These are phyloP conservation scores for Ptychadena robeensis DNA, from an alignment of 2,797 vertebrate genomes.

Conservation along the genomic window DNA sequence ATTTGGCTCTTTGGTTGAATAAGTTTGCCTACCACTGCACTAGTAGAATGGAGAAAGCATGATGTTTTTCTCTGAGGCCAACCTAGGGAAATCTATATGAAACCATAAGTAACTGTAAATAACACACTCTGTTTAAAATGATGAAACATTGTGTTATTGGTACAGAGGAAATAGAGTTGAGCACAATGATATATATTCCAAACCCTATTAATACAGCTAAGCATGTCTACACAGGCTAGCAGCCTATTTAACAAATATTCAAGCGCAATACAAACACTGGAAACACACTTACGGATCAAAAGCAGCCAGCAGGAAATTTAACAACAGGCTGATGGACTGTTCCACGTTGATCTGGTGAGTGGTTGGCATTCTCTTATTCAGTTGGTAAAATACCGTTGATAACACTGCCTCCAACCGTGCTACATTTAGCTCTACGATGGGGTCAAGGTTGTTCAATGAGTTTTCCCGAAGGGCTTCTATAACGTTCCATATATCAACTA, in stretches of 20 bases:
- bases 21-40: too few species aligned
- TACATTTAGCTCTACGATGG: slow-evolving; percentile 86
- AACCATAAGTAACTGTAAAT: too few species aligned
- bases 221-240: neutral
- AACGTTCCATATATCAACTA: slow-evolving; percentile 98
- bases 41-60: too few species aligned
- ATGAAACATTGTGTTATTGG: too few species aligned
- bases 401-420: slow-evolving; percentile 91
- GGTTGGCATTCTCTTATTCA: slow-evolving; percentile 97
- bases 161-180: neutral
- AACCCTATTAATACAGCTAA: neutral
- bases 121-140: too few species aligned
- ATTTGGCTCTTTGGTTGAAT: too few species aligned
- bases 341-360: slow-evolving; percentile 96
- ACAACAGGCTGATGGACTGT: slow-evolving; percentile 91
- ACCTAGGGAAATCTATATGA: too few species aligned
- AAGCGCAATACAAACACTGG: neutral
- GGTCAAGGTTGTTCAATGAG: slow-evolving; percentile 90
- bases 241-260: neutral
- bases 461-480: slow-evolving; percentile 96
- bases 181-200: neutral
- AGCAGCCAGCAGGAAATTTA: slow-evolving; percentile 95
- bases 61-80: too few species aligned
- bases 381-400: slow-evolving; percentile 94
- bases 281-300: slow-evolving; percentile 91